Percentiles rank a stretch among this genome's conserved stretches.
Conservation (phyloP, 2,888 invertebrate species). For the Synergus itoensis region DNA sequence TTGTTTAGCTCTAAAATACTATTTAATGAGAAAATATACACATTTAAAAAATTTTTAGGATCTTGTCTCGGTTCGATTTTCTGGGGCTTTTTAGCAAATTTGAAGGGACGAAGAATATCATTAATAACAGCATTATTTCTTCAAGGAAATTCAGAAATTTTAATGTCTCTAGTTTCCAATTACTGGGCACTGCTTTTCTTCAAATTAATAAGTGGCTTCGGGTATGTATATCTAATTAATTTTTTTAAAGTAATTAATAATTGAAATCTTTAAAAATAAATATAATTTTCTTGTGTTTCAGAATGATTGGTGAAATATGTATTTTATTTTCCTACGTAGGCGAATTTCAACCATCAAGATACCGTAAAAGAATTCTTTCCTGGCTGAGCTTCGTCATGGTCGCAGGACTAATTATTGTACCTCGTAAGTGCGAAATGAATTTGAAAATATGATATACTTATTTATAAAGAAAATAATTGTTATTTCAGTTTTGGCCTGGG, state of each 20-base stretch:
- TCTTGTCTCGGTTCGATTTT: conserved; percentile 86
- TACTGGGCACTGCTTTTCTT: conserved; percentile 82
- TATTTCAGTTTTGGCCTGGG: conserved; percentile 85
- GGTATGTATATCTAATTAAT: conserved; percentile 67
- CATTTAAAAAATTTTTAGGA: conserved; percentile 75
- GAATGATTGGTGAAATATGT: conserved; percentile 88
- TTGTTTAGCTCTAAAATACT: background rate
- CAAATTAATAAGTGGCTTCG: conserved; percentile 84
- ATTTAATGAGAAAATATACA: background rate
- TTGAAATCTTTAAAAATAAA: too few relatives aligned
- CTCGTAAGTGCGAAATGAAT: conserved; percentile 79
- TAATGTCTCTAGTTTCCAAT: conserved; percentile 80
- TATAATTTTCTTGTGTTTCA: conserved; percentile 70
- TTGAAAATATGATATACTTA: background rate
- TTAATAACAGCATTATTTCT: conserved; percentile 82
- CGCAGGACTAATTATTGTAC: conserved; percentile 85
- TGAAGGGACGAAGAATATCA: conserved; percentile 83
- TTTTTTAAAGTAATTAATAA: too few relatives aligned
- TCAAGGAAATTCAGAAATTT: conserved; percentile 81
- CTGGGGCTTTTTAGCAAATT: conserved; percentile 86
- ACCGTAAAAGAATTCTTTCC: conserved; percentile 87
- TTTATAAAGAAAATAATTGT: too few relatives aligned
- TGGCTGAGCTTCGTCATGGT: conserved; percentile 93
- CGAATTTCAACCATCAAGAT: conserved; percentile 88
- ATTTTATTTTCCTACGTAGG: conserved; percentile 89